phyloP scores from a whole-genome alignment of 2,113 vertebrate genomes.

The Benitochromis conjunctus region DNA sequence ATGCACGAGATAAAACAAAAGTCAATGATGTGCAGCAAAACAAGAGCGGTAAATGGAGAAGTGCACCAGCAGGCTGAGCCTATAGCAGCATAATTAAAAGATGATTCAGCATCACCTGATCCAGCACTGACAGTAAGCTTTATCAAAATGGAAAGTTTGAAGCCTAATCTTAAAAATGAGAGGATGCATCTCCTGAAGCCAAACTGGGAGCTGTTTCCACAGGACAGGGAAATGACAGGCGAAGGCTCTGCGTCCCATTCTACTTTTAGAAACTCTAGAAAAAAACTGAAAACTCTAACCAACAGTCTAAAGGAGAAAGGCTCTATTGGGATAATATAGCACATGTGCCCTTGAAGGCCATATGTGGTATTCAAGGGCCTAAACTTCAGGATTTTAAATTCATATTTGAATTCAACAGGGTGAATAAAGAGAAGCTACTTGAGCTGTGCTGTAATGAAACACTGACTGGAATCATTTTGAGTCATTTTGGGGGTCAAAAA shows the following conservation, averaged over 20 bases:
- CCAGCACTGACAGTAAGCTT: background rate
- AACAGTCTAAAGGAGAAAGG: no score
- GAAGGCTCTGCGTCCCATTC: background rate
- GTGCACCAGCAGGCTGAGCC: background rate
- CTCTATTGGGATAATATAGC: background rate
- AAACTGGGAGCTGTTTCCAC: background rate
- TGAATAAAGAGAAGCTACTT: background rate
- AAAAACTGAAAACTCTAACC: no score
- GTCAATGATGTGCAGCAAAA: background rate
- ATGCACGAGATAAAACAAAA: background rate
- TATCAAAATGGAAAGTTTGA: background rate
- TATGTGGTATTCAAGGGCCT: background rate
- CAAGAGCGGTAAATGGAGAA: background rate
- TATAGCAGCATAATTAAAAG: background rate
- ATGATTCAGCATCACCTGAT: background rate
- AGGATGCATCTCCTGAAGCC: background rate
- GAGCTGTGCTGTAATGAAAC: background rate
- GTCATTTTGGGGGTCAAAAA: background rate
- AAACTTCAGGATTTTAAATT: background rate
- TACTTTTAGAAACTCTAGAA: background rate
- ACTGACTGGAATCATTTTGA: background rate
- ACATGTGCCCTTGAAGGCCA: background rate
- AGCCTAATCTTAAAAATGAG: background rate
- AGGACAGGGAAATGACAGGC: background rate
- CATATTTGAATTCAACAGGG: background rate